A percentile compares a stretch with the other conserved stretches of the same genome.
phyloP scores from a whole-genome alignment of 2,797 vertebrate species.

The Anas bahamensis region DNA sequence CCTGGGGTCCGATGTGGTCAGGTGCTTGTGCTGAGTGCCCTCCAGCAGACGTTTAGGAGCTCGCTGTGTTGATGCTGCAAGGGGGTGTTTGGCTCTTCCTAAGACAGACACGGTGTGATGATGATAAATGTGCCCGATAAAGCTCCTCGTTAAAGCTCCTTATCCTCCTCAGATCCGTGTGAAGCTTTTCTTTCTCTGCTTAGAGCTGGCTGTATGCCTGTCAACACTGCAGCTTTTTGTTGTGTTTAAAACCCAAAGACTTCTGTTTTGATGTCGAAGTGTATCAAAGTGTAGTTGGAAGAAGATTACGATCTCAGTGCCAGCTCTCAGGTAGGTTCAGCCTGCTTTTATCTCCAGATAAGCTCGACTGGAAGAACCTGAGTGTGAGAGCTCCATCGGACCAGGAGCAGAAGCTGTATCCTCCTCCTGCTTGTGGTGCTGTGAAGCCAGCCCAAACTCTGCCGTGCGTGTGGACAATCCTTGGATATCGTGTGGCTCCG shows the following conservation, averaged over 20 bases:
- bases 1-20: background rate
- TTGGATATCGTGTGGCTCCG: background rate
- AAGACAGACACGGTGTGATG: background rate
- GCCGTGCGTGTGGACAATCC: rapidly evolving
- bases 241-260: background rate
- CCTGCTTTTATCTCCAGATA: background rate
- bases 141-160: no score
- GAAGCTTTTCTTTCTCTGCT: background rate
- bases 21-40: no score
- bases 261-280: background rate
- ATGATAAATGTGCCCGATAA: no score
- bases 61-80: background rate
- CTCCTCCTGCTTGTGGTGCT: no score
- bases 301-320: no score
- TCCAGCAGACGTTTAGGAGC: background rate
- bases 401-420: background rate
- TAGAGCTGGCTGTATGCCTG: background rate
- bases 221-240: background rate
- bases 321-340: background rate
- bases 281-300: no score
- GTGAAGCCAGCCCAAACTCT: no score
- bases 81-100: background rate
- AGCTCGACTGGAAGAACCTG: background rate
- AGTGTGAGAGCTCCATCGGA: background rate
- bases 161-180: rapidly evolving